Base-by-base conservation (phyloP, 2,113 vertebrate species). In the Anas platyrhynchos region DNA sequence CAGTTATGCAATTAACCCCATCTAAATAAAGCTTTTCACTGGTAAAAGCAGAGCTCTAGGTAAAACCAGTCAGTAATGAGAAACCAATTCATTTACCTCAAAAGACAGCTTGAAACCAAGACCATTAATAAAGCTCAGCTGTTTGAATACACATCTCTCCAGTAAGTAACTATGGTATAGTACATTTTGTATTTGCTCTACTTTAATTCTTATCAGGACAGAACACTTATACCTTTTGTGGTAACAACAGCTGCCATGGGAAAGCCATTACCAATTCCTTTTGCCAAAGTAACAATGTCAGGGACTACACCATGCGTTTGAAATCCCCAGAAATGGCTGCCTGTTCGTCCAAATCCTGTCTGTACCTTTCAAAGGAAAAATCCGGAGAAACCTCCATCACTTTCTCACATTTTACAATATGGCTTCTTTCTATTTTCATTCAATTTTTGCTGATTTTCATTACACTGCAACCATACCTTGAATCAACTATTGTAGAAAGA, bases 231-330 rank as follows among this genome's bases (percentile, higher is more conserved):
- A 99, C 99, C 99, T 97, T 98, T 96, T 78, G 98, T 98, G 48
- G 99, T 99, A 54, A 99, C 98, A 79, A 99, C 98, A 48, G 99
- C 99, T 88, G 97, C 99, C 99, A 99, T 99, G 50, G 99, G 99
- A 94, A 99, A 99, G n/a, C 99, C 99, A 83, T 99, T 99, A 18
- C 98, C 99, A 32, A 99, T 99, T 38, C 98, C 99, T 94, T 99
- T 99, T 2, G 99, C 99, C 98, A 99, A 98, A 52, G 99, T 99
- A 69, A 99, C 98, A 8, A 99, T 99, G 88, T 99, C 99, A 55
- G 99, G 99, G 59, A 99, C 75, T 21, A 99, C 97, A 4, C 93
- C 98, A 20, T 99, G 99, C 43, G 98, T 98, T 96, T 99, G 98
- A 96, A 99, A 99, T 46, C 99, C 99, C 99, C 99, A 99, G 97